These are phyloP conservation scores for Microctenopoma steveboyesi DNA, from an alignment of 2,797 vertebrate genomes.

Conservation along the genomic window DNA sequence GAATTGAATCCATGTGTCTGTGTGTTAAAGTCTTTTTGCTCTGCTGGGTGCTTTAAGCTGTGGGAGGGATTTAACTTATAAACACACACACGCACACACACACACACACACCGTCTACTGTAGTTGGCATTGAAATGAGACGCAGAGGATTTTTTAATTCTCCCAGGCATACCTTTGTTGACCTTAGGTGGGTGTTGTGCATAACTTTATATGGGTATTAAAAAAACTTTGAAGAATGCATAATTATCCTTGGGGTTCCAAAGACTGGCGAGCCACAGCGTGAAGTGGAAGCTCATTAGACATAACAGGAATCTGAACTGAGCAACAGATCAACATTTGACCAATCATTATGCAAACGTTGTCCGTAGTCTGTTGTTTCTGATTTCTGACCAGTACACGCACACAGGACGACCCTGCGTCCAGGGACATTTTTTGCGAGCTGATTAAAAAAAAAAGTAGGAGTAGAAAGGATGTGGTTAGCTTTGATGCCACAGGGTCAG, in stretches of 20 bases:
- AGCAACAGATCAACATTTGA: slow-evolving; percentile 34
- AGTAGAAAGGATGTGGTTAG: background rate
- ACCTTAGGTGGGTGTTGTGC: slow-evolving; percentile 20
- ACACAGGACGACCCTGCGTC: background rate
- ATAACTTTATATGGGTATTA: slow-evolving; percentile 17
- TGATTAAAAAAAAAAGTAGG: background rate
- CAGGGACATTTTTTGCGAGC: background rate
- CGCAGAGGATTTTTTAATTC: slow-evolving; percentile 1
- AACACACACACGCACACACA: background rate
- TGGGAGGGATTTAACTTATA: background rate
- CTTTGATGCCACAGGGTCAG: background rate
- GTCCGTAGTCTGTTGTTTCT: background rate
- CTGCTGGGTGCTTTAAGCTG: background rate
- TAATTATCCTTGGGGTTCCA: slow-evolving; percentile 18
- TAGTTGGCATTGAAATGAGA: background rate
- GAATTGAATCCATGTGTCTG: background rate
- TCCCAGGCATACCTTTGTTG: slow-evolving; percentile 17
- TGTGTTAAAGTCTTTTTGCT: slow-evolving; percentile 4
- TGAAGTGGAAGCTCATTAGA: slow-evolving; percentile 13
- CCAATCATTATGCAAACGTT: slow-evolving; percentile 19
- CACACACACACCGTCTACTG: background rate
- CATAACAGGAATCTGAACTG: slow-evolving; percentile 34
- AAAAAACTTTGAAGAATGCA: slow-evolving; percentile 14
- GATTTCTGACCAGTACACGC: slow-evolving; percentile 1
- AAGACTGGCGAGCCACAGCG: slow-evolving; percentile 2